Evolutionary conservation across 2,113 vertebrate genomes (phyloP).

Genomic region (Sminthopsis crassicaudata): DNA sequence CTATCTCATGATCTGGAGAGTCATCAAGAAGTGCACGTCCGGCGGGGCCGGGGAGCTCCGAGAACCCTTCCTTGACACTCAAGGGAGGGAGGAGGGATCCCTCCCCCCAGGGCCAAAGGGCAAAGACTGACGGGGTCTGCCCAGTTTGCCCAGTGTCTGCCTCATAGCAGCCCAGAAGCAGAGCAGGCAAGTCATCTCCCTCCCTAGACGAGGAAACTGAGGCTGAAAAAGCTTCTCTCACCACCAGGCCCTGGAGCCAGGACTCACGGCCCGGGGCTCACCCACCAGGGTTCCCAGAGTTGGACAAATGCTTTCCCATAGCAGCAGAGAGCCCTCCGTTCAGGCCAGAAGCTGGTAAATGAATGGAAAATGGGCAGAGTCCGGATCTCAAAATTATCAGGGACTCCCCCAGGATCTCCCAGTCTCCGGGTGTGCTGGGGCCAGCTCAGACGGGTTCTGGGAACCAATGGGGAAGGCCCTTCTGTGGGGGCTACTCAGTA

Average conservation of each 20-base stretch:
- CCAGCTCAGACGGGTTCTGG: background rate
- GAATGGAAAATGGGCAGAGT: constrained; percentile 1
- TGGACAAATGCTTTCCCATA: background rate
- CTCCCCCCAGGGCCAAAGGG: constrained; percentile 62
- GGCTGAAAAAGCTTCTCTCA: background rate
- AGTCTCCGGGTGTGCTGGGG: too few species aligned
- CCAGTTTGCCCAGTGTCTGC: background rate
- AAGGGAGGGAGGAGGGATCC: constrained; percentile 42
- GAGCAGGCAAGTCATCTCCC: background rate
- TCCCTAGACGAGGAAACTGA: background rate
- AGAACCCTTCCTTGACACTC: constrained; percentile 5
- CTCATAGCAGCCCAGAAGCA: background rate
- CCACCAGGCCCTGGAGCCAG: background rate
- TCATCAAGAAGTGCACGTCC: constrained; percentile 36
- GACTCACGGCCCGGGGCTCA: background rate
- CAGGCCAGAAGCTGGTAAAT: background rate
- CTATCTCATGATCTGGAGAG: constrained; percentile 64
- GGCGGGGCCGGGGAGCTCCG: constrained; percentile 21
- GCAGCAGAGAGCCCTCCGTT: accelerated
- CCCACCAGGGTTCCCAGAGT: background rate
- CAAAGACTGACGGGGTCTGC: background rate
- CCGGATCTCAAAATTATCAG: background rate
- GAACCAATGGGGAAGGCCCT: background rate
- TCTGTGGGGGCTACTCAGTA: background rate
- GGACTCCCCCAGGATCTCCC: background rate